Evolutionary conservation across 1,140 invertebrate genomes (phyloP).

Genomic region (Neodiprion virginianus): DNA sequence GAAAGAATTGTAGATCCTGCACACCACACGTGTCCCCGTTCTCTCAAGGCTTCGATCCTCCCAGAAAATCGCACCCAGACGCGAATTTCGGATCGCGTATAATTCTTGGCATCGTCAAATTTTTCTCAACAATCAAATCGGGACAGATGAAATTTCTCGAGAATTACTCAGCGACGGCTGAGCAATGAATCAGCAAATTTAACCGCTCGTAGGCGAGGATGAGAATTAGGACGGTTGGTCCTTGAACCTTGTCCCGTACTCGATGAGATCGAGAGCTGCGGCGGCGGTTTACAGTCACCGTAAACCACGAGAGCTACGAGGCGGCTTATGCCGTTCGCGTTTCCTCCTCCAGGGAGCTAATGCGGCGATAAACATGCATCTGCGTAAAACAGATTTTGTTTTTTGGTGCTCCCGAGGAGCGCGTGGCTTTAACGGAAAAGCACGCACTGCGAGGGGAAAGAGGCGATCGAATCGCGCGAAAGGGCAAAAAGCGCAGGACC

Average conservation of each 20-base stretch:
- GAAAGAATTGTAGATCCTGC: not conserved
- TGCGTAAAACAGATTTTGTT: constrained; percentile 26
- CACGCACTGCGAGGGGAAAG: constrained; percentile 7
- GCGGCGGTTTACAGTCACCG: constrained; percentile 34
- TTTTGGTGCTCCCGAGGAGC: not conserved
- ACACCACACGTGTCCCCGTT: too few species aligned
- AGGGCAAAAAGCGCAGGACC: too few species aligned
- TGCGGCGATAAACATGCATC: constrained; percentile 54
- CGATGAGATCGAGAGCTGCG: not conserved
- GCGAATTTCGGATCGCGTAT: too few species aligned
- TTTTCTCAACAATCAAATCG: too few species aligned
- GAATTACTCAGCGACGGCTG: too few species aligned
- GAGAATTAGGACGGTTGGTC: too few species aligned
- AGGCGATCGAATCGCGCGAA: not conserved
- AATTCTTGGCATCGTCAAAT: too few species aligned
- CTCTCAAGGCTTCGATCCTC: too few species aligned
- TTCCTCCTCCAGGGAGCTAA: constrained; percentile 31
- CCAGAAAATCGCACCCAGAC: too few species aligned
- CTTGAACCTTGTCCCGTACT: not conserved
- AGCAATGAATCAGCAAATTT: too few species aligned
- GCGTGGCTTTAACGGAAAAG: constrained; percentile 20
- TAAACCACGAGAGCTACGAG: constrained; percentile 42
- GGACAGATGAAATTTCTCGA: too few species aligned
- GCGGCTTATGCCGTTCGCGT: constrained; percentile 20
- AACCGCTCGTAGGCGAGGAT: too few species aligned